A percentile compares a stretch with the other conserved stretches of the same genome.
Conservation (phyloP, 2,113 vertebrate species). For the Chroicocephalus ridibundus region DNA sequence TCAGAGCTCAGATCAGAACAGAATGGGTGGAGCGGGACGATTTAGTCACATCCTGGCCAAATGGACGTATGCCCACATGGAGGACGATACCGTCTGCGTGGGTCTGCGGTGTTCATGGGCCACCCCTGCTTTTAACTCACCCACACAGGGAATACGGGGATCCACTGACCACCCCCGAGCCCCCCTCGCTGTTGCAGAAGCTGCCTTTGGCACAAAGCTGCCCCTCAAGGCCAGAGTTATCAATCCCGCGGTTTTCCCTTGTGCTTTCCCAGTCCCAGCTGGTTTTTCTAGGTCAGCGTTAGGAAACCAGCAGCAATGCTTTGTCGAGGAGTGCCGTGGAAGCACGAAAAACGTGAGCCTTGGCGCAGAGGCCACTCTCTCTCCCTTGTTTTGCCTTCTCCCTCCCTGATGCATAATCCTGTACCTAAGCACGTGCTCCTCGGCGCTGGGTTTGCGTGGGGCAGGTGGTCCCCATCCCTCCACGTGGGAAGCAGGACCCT, state of each 20-base stretch:
- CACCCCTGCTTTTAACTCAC: not conserved
- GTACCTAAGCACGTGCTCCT: not conserved
- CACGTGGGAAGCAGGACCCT: not conserved
- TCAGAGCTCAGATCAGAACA: not conserved
- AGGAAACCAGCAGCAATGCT: not conserved
- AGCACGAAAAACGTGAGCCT: not conserved
- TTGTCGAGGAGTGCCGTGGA: accelerated
- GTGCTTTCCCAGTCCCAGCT: not conserved
- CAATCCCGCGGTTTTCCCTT: not conserved
- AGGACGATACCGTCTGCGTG: not conserved
- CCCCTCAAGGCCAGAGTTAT: accelerated
- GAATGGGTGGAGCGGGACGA: not conserved
- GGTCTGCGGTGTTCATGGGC: accelerated
- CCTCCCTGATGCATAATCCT: not conserved
- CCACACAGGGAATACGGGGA: accelerated
- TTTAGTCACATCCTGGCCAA: not conserved
- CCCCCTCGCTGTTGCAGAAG: not conserved
- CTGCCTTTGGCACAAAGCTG: not conserved
- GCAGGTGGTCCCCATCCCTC: not conserved
- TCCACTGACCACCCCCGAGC: not conserved
- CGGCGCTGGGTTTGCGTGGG: not conserved
- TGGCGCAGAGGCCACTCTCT: accelerated
- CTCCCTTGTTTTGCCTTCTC: not conserved
- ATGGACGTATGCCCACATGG: not conserved
- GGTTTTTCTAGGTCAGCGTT: not conserved